Base-by-base conservation (phyloP, 2,113 vertebrate genomes). In the Lophochroa leadbeateri region DNA sequence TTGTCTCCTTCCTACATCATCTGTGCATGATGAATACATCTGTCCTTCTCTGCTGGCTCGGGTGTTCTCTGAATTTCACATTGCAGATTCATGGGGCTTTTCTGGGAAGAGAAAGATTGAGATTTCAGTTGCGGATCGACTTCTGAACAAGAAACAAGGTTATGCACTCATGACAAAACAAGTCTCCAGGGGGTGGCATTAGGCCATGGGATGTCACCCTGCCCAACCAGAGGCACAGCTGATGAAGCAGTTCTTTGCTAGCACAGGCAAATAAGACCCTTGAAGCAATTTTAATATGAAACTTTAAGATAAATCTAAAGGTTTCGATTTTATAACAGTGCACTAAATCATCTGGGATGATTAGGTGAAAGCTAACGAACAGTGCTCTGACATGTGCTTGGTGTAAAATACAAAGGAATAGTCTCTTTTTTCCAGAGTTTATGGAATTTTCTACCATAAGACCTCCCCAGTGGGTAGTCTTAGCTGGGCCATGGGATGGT, bases 21-120 rank as follows among this genome's bases (percentile, higher is more conserved):
- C 88, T 96, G 83, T 96, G 94, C 86, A 95, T 97, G 96, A 96
- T 97, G 96, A 97, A 97, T 97, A 97, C 79, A 71, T 93, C 95
- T 82, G 70, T 84, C 91, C 92, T 88, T 95, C 57, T 70, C 80
- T 79, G 69, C 65, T 71, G 93, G 65, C 53, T 82, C 84, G 52
- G 72, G 7, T 57, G 76, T 79, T 79, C 55, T 84, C 35, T 87
- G 78, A 60, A 44, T 72, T 92, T 75, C 72, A 82, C 53, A 43
- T 61, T 93, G 82, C 76, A 74, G 77, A 79, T 63, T 86, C 68
- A 10, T 21, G 47, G 67, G 69, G 37, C 60, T 96, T 89, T 95
- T 95, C 68, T 95, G 91, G 55, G 65, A 82, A 81, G 86, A 88
- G 49, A 46, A 91, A 57, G 82, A 93, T 57, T 49, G 60, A 82